These are phyloP conservation scores for Sitobion miscanthi DNA, from an alignment of 1,140 invertebrate genomes.

Conservation along the genomic window DNA sequence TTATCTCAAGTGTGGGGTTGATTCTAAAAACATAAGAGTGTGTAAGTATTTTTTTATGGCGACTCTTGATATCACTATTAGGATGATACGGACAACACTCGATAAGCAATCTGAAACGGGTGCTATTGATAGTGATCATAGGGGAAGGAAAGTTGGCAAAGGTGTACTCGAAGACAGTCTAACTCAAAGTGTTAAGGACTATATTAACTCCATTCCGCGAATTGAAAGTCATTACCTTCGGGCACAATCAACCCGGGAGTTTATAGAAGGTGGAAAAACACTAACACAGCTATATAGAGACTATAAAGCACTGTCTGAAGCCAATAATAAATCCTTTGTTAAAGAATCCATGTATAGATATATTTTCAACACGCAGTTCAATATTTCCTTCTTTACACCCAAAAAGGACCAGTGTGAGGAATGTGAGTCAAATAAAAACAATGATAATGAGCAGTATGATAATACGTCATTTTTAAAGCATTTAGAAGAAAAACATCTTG, in stretches of 20 bases:
- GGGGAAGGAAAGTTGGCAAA: constrained; percentile 48
- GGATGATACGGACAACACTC: constrained; percentile 34
- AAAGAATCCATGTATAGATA: constrained; percentile 46
- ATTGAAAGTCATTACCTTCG: constrained; percentile 58
- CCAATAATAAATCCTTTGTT: not conserved
- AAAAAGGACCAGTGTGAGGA: constrained; percentile 59
- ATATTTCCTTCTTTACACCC: constrained; percentile 58
- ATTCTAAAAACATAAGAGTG: constrained; percentile 29
- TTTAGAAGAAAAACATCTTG: constrained; percentile 56
- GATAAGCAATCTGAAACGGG: constrained; percentile 15
- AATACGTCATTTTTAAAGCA: constrained; percentile 57
- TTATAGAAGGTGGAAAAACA: constrained; percentile 57
- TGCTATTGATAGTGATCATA: not conserved
- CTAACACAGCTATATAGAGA: constrained; percentile 55
- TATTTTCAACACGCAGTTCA: constrained; percentile 58
- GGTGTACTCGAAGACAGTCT: constrained; percentile 35
- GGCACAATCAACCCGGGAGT: constrained; percentile 48
- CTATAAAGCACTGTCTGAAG: constrained; percentile 53
- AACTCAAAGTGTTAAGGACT: constrained; percentile 51
- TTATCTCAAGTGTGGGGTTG: constrained; percentile 23
- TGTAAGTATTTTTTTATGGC: constrained; percentile 52
- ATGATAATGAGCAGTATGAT: not conserved
- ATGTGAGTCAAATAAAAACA: constrained; percentile 52
- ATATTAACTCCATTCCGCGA: constrained; percentile 58
- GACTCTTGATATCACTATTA: constrained; percentile 51